Evolutionary conservation across 2,113 vertebrate species (phyloP).

Genomic region (Loxodonta africana): DNA sequence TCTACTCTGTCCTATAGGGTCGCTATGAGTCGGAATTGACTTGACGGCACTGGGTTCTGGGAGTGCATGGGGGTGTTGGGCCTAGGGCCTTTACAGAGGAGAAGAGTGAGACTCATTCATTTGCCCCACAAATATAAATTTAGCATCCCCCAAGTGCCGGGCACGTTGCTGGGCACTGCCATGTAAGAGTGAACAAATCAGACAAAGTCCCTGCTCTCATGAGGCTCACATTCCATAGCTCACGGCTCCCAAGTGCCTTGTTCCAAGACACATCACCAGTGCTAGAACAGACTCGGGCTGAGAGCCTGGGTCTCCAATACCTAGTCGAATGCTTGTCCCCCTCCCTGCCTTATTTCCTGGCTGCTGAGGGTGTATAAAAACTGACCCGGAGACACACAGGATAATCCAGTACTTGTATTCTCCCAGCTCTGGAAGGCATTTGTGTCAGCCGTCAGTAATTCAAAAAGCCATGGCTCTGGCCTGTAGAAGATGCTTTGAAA

Average conservation of each 20-base stretch:
- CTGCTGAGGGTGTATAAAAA: not conserved
- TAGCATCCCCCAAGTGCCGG: not conserved
- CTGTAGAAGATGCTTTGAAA: constrained; percentile 37
- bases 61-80: not conserved
- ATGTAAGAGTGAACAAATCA: not conserved
- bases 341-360: not conserved
- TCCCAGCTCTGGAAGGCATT: constrained; percentile 9
- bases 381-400: not conserved
- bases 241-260: not conserved
- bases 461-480: not conserved
- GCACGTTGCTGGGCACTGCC: not conserved
- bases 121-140: not conserved
- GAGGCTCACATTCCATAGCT: not conserved
- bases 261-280: not conserved
- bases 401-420: not conserved
- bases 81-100: not conserved
- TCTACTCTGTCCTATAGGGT: too few relatives aligned
- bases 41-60: too few relatives aligned
- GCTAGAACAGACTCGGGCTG: not conserved
- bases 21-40: too few relatives aligned
- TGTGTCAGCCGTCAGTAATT: not conserved
- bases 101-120: not conserved
- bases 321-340: too few relatives aligned
- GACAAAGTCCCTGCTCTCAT: not conserved
- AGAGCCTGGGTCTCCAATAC: not conserved